Conservation (phyloP, 2,797 vertebrate genomes). For the Epinephelus coioides region DNA sequence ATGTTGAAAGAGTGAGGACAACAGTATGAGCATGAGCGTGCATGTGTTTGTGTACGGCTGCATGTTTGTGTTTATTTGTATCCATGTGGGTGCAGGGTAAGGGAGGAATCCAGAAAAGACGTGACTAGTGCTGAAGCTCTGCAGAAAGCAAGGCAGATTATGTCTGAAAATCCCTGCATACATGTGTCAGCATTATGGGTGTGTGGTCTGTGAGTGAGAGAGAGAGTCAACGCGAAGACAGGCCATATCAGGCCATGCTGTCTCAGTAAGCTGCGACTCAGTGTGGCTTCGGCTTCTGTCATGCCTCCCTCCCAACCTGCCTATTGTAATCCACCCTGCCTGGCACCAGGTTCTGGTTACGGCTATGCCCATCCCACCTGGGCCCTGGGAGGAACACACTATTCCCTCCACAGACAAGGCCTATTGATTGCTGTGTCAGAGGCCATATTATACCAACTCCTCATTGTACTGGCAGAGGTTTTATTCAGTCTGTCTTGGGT, state of each 20-base stretch:
- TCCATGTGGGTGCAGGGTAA: background rate
- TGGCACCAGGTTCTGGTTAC: conserved; percentile 69
- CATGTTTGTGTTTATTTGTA: conserved; percentile 43
- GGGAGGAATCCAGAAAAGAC: conserved; percentile 33
- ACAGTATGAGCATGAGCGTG: conserved; percentile 24
- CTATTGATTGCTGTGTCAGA: conserved; percentile 85
- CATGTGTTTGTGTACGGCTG: conserved; percentile 21
- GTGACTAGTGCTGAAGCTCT: conserved; percentile 26
- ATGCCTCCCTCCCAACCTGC: conserved; percentile 45
- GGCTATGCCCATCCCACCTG: conserved; percentile 58
- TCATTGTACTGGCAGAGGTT: conserved; percentile 71
- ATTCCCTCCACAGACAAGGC: conserved; percentile 77
- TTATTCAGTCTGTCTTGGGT: conserved; percentile 58
- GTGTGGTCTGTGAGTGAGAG: conserved; percentile 31
- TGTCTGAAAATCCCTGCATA: conserved; percentile 56
- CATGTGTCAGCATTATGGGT: conserved; percentile 60
- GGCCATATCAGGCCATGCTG: conserved; percentile 43
- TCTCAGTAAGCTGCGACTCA: conserved; percentile 69
- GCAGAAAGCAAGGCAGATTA: conserved; percentile 58
- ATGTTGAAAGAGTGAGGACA: conserved; percentile 33
- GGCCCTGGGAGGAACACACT: conserved; percentile 64
- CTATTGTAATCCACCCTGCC: conserved; percentile 58
- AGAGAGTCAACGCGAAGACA: conserved; percentile 23
- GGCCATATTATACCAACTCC: conserved; percentile 77
- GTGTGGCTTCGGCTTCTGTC: conserved; percentile 30